These are phyloP conservation scores for Cydia strobilella DNA, from an alignment of 1,140 invertebrate genomes.

Conservation along the genomic window DNA sequence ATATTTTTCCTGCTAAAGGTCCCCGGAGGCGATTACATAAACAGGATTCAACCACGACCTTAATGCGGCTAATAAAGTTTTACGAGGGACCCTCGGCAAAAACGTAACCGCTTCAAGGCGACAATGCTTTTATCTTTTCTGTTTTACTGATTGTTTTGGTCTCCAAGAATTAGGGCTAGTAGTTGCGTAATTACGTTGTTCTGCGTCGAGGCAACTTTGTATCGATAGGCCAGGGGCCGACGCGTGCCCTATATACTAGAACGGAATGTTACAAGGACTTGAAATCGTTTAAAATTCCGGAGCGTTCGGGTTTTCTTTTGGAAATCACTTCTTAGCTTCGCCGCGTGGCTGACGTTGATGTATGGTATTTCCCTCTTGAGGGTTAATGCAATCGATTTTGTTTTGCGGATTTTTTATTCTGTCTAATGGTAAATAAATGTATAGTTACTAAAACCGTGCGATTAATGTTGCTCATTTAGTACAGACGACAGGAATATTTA, in stretches of 20 bases:
- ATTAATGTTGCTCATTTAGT: too few species aligned
- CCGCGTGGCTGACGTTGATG: conserved; percentile 57
- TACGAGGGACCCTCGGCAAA: conserved; percentile 75
- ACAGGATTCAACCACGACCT: conserved; percentile 79
- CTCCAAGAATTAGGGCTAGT: conserved; percentile 60
- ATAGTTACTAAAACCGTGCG: background rate
- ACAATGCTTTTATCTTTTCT: conserved; percentile 78
- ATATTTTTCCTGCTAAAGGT: conserved; percentile 76
- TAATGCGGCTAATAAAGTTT: conserved; percentile 80
- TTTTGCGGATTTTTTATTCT: conserved; percentile 32
- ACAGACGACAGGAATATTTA: too few species aligned
- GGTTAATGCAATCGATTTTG: conserved; percentile 42
- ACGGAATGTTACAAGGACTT: conserved; percentile 28
- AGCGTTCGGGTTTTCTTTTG: conserved; percentile 50
- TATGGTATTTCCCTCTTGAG: conserved; percentile 47
- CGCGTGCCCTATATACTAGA: conserved; percentile 12
- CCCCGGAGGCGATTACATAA: conserved; percentile 77
- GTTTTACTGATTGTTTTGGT: conserved; percentile 76
- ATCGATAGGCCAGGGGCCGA: conserved; percentile 23
- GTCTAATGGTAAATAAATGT: background rate
- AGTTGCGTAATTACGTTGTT: conserved; percentile 29
- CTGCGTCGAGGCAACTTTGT: conserved; percentile 2
- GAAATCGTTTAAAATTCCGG: conserved; percentile 57
- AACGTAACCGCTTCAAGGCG: conserved; percentile 74
- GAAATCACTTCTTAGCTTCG: conserved; percentile 56